Evolutionary conservation across 1,140 invertebrate species (phyloP), one percentile per base, ranked within the genome.

Genomic region (Lysiphlebus fabarum): DNA sequence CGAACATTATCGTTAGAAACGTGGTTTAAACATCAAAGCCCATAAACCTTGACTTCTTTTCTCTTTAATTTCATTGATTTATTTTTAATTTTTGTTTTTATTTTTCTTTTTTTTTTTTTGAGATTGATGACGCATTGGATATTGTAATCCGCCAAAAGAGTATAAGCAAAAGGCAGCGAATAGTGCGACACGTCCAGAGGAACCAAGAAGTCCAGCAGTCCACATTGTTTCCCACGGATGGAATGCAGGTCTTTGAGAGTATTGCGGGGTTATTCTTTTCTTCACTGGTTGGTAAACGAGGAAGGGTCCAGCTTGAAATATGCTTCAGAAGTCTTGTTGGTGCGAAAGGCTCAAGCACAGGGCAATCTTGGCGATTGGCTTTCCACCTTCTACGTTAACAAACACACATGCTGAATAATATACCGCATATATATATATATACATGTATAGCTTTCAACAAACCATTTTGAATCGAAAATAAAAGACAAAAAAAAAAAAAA

Each of bases 161-260:
- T 34, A 44, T 17, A 43, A 40, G 53, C 48, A 51, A 63, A n/a
- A 48, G 34, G 51, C 33, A 36, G 38, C 17, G 56, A 58, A 33
- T 38, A 50, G 33, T 51, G 14, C 49, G 34, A 53, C 41, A 53
- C 34, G 44, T 48, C 40, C 53, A 56, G 56, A 63, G 64, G 67
- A 67, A 73, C 72, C 71, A 76, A 76, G 73, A 73, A 75, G 72
- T 68, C 68, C 60, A 12, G 11, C n/a, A 65, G 62, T 62, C 71
- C 65, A 69, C 73, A 76, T 76, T 76, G 73, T 76, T 76, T 76
- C 74, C 73, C 74, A 76, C 73, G 74, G 63, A 64, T 70, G 70
- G 74, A 76, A 76, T 76, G 72, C 63, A 67, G 64, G 50, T 41
- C 61, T 44, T 64, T 63, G 66, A 59, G 68, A 66, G 64, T 67